Base-by-base conservation (phyloP, 2,113 vertebrate species). In the Collichthys lucidus region DNA sequence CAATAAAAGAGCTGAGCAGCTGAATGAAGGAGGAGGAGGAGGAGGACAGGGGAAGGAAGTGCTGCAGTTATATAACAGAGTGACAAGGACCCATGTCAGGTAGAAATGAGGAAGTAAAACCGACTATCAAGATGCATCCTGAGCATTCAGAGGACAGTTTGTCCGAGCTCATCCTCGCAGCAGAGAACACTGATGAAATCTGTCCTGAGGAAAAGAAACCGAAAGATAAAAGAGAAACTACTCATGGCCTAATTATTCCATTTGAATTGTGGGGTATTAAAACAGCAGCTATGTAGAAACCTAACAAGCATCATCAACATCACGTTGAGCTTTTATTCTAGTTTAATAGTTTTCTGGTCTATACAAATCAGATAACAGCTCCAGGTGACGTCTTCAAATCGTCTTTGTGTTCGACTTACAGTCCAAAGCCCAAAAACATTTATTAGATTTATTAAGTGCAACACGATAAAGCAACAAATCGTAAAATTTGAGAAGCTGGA, bases 71-170 rank as follows among this genome's bases (percentile, higher is more conserved):
- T 66, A 74, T 67, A 88, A 77, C 29, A 31, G 64, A 66, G 75
- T 59, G 66, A 11, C 65, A 73, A 12, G 6, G 15, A 67, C 24
- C 7, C 1, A 8, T 5, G 76, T 74, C 69, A 40, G 70, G 67
- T 70, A 55, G 74, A 80, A 91, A 91, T 52, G 12, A 64, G 77
- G 87, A 93, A 90, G 82, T 77, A 47, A 88, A 88, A 91, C 47
- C 52, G 66, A 69, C 8, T 1, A 50, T 66, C 12, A 29, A 72
- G 24, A 82, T 9, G 19, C 44, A 78, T 77, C 60, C 46, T 71
- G 68, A 79, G 66, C 52, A 63, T 5, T 46, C 3, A 10, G 16
- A 57, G 42, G 63, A 74, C 64, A 35, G 40, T 77, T 69, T 56
- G 73, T 56, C 40, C 65, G 40, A 11, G n/a, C 40, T 68, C 4